Conservation (phyloP, 2,113 vertebrate species). For the Notarius lentiginosus region DNA sequence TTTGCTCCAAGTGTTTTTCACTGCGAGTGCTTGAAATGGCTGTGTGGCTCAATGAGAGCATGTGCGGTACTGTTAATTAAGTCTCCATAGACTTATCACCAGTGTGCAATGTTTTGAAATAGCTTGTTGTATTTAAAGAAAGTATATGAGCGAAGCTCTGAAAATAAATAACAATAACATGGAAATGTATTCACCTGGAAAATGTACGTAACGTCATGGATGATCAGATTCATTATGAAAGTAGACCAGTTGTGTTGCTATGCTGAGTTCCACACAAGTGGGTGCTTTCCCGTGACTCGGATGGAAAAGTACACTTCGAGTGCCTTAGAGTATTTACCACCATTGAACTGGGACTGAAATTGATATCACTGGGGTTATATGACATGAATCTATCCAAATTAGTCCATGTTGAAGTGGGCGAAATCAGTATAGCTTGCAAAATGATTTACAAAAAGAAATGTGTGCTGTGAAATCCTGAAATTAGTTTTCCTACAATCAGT, state of each 20-base stretch:
- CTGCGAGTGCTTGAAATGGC: conserved; percentile 33
- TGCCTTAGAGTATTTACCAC: background rate
- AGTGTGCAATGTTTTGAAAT: conserved; percentile 63
- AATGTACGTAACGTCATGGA: background rate
- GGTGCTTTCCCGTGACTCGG: background rate
- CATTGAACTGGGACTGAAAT: background rate
- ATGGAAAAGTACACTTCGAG: conserved; percentile 14
- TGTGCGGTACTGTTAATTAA: conserved; percentile 68
- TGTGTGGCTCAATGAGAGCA: conserved; percentile 35
- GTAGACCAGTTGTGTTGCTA: background rate
- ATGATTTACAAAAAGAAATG: background rate
- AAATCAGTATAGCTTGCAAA: background rate
- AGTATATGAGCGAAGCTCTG: background rate
- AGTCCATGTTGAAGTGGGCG: background rate
- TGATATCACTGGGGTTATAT: background rate
- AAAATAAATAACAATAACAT: conserved; percentile 2
- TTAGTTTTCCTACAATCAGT: background rate
- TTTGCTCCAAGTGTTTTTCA: conserved; percentile 9
- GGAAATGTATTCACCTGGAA: background rate
- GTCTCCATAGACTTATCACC: conserved; percentile 65
- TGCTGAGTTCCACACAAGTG: background rate
- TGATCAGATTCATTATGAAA: background rate
- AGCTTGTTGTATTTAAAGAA: conserved; percentile 60
- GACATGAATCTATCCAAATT: background rate
- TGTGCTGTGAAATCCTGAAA: background rate